phyloP scores from a whole-genome alignment of 2,888 invertebrate species.

The Cheilosia scutellata region DNA sequence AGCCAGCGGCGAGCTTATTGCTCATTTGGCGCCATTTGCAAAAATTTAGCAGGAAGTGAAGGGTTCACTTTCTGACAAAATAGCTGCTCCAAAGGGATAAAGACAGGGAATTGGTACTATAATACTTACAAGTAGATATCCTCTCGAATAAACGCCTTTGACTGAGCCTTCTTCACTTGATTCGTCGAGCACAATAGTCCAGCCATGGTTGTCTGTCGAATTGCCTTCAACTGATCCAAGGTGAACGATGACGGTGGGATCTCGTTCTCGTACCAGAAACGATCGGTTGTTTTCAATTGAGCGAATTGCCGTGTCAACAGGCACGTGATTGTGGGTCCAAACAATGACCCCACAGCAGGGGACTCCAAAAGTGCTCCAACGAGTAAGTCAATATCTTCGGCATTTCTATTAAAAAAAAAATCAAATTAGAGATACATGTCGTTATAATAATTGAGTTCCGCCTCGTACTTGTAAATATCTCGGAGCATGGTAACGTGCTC shows the following conservation, averaged over 20 bases:
- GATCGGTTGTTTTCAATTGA: conserved; percentile 92
- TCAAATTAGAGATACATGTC: not conserved
- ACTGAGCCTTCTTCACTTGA: conserved; percentile 90
- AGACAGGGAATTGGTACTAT: too few relatives aligned
- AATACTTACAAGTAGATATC: conserved; percentile 91
- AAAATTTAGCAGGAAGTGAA: too few relatives aligned
- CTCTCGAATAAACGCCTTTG: conserved; percentile 92
- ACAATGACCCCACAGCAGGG: conserved; percentile 91
- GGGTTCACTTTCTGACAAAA: too few relatives aligned
- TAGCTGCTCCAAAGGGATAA: too few relatives aligned
- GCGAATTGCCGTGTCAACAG: conserved; percentile 93
- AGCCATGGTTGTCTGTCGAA: conserved; percentile 91
- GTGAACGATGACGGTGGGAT: conserved; percentile 93
- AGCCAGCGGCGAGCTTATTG: too few relatives aligned
- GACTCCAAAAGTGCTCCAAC: conserved; percentile 93
- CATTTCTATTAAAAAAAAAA: conserved; percentile 84
- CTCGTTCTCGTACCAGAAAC: conserved; percentile 98
- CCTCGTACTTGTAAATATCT: conserved; percentile 87
- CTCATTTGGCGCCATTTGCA: too few relatives aligned
- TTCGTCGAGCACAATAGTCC: conserved; percentile 92
- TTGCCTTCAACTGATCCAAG: conserved; percentile 91
- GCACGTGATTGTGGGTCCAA: conserved; percentile 96
- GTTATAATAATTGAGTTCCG: conserved; percentile 41
- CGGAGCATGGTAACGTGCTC: conserved; percentile 87
- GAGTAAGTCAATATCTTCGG: conserved; percentile 93